Evolutionary conservation across 1,140 invertebrate genomes (phyloP), one percentile per base, ranked within the genome.

Genomic region (Brachionus paranguensis): DNA sequence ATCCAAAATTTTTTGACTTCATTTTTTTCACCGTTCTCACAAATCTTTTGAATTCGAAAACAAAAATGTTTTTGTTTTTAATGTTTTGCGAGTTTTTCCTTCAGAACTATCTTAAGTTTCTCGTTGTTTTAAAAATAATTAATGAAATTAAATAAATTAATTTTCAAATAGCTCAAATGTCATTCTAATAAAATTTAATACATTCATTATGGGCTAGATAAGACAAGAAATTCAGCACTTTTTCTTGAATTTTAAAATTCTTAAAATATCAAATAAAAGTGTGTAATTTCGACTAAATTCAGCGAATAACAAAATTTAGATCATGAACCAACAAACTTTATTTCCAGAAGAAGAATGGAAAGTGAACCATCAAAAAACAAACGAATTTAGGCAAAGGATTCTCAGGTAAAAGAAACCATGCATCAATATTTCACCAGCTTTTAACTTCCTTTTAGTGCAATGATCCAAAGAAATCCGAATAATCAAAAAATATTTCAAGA

Each of bases 261-360:
- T 37, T 37, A 37, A 37, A 37, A 37, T 37, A 37, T 37, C 6
- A 37, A 37, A 37, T 37, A 3, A 37, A 37, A 37, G 6, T 37
- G 33, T 37, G 5, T 47, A 47, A 47, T 47, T 47, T 47, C 11
- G 14, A 12, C 11, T 1, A 12, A 47, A 7, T 47, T 47, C 10
- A 12, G 45, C 2, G 14, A 47, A 3, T 14, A 47, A 4, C 45
- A 47, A 11, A 47, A 47, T 7, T 37, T 37, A 37, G 33, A 37
- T 37, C 33, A 37, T 47, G 45, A 47, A 47, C 11, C 45, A 47
- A n/a, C 45, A 1, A 47, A 0, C 45, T 12, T 12, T 6, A 14
- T n/a, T 47, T 47, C 0, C 45, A 14, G 78, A 81, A 8, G 78
- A 81, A 81, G 78, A 81, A 81, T 81, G 78, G 78, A 81, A 64